Evolutionary conservation across 2,113 vertebrate genomes (phyloP).

Genomic region (Pan paniscus): DNA sequence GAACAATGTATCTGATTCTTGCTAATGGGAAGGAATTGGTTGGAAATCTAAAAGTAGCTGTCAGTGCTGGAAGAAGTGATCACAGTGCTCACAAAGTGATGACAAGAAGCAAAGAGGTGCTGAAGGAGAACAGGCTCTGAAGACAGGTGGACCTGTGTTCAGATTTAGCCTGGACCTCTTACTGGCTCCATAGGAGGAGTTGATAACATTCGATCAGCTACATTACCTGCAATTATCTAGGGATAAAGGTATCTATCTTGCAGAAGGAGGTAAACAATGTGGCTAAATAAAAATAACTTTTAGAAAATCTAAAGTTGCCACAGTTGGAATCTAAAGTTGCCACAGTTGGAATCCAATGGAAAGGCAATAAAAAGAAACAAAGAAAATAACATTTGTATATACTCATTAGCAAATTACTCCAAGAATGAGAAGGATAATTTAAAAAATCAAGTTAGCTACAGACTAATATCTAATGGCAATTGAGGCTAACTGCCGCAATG

Average conservation of each 20-base stretch:
- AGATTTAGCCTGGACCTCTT: background rate
- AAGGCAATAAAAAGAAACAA: background rate
- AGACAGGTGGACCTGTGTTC: background rate
- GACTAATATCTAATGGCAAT: background rate
- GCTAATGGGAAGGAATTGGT: slow-evolving; percentile 14
- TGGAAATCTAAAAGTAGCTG: slow-evolving; percentile 47
- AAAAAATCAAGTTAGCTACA: background rate
- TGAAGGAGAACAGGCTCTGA: background rate
- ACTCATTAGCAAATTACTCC: background rate
- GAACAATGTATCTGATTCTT: slow-evolving; percentile 4
- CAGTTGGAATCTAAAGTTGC: background rate
- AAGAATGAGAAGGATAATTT: background rate
- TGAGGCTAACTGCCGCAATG: background rate
- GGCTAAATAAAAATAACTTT: background rate
- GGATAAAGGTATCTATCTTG: background rate
- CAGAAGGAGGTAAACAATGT: background rate
- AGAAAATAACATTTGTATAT: background rate
- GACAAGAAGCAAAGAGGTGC: background rate
- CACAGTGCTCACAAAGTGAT: background rate
- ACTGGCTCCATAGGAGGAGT: background rate
- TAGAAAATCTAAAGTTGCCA: background rate
- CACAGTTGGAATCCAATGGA: background rate
- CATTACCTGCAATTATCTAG: background rate
- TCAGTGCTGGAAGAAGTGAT: slow-evolving; percentile 11
- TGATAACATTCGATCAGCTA: background rate